Base-by-base conservation (phyloP, 2,888 invertebrate genomes). In the Drosophila leonis region DNA sequence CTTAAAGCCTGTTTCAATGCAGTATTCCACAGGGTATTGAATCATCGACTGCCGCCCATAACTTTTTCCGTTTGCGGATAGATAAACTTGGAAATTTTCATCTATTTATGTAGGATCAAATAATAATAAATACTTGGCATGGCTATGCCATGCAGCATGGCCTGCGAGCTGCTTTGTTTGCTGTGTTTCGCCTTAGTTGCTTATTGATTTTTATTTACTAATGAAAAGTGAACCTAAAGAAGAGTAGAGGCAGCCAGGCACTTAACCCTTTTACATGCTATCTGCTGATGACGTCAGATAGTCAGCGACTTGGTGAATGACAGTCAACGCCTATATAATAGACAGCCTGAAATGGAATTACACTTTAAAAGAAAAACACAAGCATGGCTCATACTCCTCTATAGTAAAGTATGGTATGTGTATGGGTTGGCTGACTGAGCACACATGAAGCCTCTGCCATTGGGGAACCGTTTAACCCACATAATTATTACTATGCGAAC, bases 221-320 rank as follows among this genome's bases (percentile, higher is more conserved):
- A 86, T 86, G 85, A 89, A 86, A 87, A 82, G 78, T 82, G 87
- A 79, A 84, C 78, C 79, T 79, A 77, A 82, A 82, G 56, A 56
- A 67, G 65, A 64, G 54, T n/a, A 42, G 44, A 57, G 59, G 37
- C 48, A 65, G 70, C 4, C 48, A 20, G 51, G 35, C 52, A 52
- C 86, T 86, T 86, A 86, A 86, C 86, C 86, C 86, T 80, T 86
- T 89, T 86, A 75, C 88, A 87, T 79, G 89, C 79, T 89, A 89
- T 86, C 89, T 84, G 60, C 65, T 69, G 88, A 87, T 86, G 89
- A 86, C 86, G 86, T 86, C 89, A 86, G 89, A 82, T 84, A 78
- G 62, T 59, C 69, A 64, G 52, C 62, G 61, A 56, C 65, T 41
- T 31, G 46, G 20, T 77, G 71, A 69, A 61, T 60, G 52, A 76